Conservation (phyloP, 2,113 vertebrate species). For the Trichechus manatus region DNA sequence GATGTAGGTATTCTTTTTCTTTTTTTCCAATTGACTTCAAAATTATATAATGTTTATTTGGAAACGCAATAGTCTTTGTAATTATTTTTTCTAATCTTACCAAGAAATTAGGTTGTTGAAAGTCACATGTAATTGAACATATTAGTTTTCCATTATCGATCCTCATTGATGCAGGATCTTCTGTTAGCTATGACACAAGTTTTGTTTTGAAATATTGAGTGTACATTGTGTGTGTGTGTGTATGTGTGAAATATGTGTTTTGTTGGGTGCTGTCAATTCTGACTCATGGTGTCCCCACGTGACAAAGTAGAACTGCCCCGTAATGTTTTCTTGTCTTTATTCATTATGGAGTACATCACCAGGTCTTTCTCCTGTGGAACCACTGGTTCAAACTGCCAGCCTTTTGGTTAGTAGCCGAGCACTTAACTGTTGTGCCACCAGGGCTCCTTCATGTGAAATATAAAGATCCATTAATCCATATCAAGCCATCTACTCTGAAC, state of each 20-base stretch:
- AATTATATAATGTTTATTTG: not conserved
- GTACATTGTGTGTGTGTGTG: not conserved
- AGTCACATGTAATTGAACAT: not conserved
- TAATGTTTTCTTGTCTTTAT: not conserved
- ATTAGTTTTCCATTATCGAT: not conserved
- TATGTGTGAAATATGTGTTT: not conserved
- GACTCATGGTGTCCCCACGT: not conserved
- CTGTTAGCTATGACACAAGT: not conserved
- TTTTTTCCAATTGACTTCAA: not conserved
- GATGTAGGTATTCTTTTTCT: not conserved
- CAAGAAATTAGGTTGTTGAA: not conserved
- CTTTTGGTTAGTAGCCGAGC: not conserved
- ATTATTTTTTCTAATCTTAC: not conserved
- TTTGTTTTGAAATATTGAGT: conserved; percentile 4
- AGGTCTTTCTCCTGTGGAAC: not conserved
- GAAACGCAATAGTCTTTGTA: not conserved
- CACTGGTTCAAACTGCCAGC: not conserved
- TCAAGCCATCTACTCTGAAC: not conserved
- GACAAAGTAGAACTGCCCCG: not conserved
- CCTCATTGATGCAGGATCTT: not conserved
- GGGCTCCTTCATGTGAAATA: not conserved
- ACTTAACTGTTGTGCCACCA: not conserved
- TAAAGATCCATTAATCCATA: not conserved
- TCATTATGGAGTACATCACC: not conserved
- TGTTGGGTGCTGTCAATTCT: not conserved